Evolutionary conservation across 2,113 vertebrate genomes (phyloP), one percentile per base, ranked within the genome.

Genomic region (Tachycineta bicolor): DNA sequence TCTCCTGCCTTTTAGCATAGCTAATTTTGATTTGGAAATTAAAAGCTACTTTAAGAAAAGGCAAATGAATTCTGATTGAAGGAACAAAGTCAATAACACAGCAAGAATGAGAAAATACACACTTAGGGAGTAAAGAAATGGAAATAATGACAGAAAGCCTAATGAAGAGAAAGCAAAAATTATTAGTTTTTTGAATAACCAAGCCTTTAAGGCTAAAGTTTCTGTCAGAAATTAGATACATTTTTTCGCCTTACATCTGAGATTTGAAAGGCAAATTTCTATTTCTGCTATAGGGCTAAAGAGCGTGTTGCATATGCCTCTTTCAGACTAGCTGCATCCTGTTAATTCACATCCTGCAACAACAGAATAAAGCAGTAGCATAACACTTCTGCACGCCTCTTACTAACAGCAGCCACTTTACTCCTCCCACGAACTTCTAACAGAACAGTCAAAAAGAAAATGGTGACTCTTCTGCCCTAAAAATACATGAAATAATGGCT

Each of bases 401-500:
- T 79, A 63, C n/a, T 63, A 84, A 60, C 39, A 87, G 79, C 12
- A 94, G 52, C 21, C 71, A 87, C 75, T 91, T 56, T 74, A 75
- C 82, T 78, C 52, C 71, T 68, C 83, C 85, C 49, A 89, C 39
- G 68, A 86, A 86, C 79, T 74, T 90, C 43, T 73, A 74, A 78
- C 34, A 83, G 77, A 79, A 91, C 58, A 90, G 52, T n/a, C 55
- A 91, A 74, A 84, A 87, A 80, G 78, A 87, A 96, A 96, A 76
- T 13, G 28, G 94, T 87, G 75, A 86, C 68, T 86, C 63, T 83
- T 93, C 79, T 90, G 71, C 82, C 86, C 85, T 83, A 81, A 93
- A 91, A 88, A 92, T 83, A 62, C 64, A 78, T 60, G 31, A 77
- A 96, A 94, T 83, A 96, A 95, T 68, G 55, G 63, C 19, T 83